Conservation (phyloP, 2,888 invertebrate species). For the Acronicta psi region DNA sequence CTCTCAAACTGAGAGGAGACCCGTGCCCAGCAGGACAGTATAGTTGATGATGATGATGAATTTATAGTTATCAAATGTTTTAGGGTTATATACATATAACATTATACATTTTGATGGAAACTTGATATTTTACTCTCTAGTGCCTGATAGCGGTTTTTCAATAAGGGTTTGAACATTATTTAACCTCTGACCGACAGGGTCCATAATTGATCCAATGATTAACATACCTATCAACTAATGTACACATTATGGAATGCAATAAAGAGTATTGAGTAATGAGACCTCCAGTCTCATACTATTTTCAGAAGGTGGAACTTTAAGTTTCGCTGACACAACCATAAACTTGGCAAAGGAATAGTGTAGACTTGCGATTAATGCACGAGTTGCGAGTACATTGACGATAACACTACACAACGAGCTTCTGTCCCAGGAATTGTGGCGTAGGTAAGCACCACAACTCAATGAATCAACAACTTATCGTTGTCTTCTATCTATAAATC, state of each 20-base stretch:
- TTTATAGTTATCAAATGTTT: neutral
- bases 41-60: no score
- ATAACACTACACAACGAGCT: no score
- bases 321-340: slow-evolving; percentile 29
- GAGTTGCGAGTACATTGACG: no score
- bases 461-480: slow-evolving; percentile 8
- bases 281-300: slow-evolving; percentile 8
- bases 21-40: no score
- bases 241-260: no score
- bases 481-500: no score
- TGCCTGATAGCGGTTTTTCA: neutral
- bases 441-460: no score
- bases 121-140: slow-evolving; percentile 12
- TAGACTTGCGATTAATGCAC: neutral
- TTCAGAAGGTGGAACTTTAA: slow-evolving; percentile 11
- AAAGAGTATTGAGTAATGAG: no score
- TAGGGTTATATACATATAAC: neutral
- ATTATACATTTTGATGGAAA: neutral
- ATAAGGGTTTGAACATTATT: slow-evolving; percentile 4
- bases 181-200: slow-evolving; percentile 25
- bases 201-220: no score
- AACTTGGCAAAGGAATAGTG: slow-evolving; percentile 9
- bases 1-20: no score
- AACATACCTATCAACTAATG: no score
- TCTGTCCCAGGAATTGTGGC: no score